Evolutionary conservation across 2,797 vertebrate genomes (phyloP), one percentile per base, ranked within the genome.

Genomic region (Melopsittacus undulatus): DNA sequence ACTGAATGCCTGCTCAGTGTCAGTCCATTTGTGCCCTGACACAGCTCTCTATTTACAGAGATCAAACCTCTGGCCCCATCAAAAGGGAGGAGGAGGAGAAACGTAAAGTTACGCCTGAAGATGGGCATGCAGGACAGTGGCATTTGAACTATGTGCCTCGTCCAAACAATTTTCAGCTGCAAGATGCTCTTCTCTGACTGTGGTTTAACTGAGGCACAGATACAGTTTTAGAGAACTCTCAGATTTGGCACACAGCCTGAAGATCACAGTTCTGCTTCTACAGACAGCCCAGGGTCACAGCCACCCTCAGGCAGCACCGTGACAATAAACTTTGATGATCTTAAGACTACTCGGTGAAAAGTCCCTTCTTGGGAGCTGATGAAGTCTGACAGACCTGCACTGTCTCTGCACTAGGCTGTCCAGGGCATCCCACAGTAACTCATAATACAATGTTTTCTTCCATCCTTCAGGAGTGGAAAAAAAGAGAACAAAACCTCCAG

Each of bases 371-470:
- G 43, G 49, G 30, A 83, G 92, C 79, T 81, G 73, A 72, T 27
- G 29, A 32, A 0, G 8, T 66, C 82, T 77, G 90, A 45, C 80
- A 89, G 38, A 59, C 52, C 40, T 36, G 68, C 27, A 57, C 64
- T 21, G 40, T 43, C 54, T 43, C 66, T 24, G 66, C 34, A 15
- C 63, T 7, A 67, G 38, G 27, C 66, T 73, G 64, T 30, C 38
- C 62, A 21, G 12, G 10, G 66, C 66, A 85, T 42, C 70, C 56
- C 86, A 64, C 0, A 2, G 24, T 9, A 59, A 67, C 42, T 42
- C 3, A 0, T 6, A 42, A 59, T 1, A 18, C 1, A 0, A 0
- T 5, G 17, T 22, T 13, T 59, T 67, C 40, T 43, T 64, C 61
- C 56, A 19, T 8, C 52, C 46, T 56, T n/a, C 56, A 51, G 42